phyloP scores from a whole-genome alignment of 2,888 invertebrate species.

The Drosophila peninsularis region DNA sequence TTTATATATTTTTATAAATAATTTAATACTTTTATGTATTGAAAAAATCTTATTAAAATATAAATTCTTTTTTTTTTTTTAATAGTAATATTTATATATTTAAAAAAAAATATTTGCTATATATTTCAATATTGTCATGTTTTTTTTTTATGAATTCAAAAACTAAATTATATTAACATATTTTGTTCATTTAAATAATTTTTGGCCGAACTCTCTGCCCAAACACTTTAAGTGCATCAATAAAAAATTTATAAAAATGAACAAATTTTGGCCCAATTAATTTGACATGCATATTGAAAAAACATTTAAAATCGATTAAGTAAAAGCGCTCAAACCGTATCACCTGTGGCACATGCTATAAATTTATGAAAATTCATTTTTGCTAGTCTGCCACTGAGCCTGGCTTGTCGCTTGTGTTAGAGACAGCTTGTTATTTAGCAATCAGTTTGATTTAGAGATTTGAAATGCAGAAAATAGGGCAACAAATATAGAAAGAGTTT shows the following conservation, averaged over 20 bases:
- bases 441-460: background rate
- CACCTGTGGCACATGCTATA: background rate
- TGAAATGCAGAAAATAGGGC: background rate
- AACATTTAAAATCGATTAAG: background rate
- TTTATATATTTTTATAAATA: background rate
- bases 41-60: no score
- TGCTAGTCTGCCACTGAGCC: background rate
- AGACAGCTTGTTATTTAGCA: background rate
- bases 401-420: background rate
- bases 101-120: no score
- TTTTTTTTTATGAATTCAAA: no score
- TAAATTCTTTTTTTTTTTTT: no score
- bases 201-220: no score
- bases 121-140: no score
- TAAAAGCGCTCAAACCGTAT: background rate
- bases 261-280: background rate
- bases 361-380: slow-evolving; percentile 1
- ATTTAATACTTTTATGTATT: no score
- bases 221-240: background rate
- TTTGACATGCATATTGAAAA: background rate
- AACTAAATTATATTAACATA: no score
- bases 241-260: background rate
- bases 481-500: background rate
- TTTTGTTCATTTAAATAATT: no score
- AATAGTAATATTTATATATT: no score